These are phyloP conservation scores for Puntigrus tetrazona DNA, from an alignment of 2,113 vertebrate genomes.

Conservation along the genomic window DNA sequence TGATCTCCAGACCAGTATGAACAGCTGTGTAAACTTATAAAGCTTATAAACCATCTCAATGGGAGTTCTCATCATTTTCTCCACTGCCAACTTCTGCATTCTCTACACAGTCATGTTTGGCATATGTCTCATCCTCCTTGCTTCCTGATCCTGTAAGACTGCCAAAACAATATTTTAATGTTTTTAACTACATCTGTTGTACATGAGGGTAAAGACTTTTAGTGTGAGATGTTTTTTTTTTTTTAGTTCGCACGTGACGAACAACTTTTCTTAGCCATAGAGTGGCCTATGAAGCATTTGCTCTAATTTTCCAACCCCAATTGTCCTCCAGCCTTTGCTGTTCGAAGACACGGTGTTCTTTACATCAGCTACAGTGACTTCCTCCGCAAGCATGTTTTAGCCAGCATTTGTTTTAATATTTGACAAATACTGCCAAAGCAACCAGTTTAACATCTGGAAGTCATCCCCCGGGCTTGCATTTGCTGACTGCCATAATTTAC, in stretches of 20 bases:
- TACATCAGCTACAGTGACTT: constrained; percentile 57
- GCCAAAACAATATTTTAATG: constrained; percentile 1
- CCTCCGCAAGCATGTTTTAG: constrained; percentile 42
- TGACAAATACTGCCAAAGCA: constrained; percentile 67
- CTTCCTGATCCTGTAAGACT: constrained; percentile 47
- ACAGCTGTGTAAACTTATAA: constrained; percentile 68
- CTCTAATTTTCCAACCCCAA: constrained; percentile 13
- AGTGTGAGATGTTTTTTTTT: not conserved
- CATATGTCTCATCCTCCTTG: constrained; percentile 26
- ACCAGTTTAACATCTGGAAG: constrained; percentile 76
- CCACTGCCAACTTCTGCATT: constrained; percentile 34
- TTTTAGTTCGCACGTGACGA: not conserved
- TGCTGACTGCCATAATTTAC: constrained; percentile 70
- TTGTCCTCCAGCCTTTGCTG: constrained; percentile 24
- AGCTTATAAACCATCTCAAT: constrained; percentile 33
- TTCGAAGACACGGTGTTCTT: constrained; percentile 44
- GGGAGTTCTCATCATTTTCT: constrained; percentile 18
- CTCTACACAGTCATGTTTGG: constrained; percentile 37
- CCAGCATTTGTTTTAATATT: constrained; percentile 62
- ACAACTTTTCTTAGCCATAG: not conserved
- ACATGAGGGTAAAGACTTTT: not conserved
- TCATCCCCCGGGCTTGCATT: constrained; percentile 66
- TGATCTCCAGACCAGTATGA: constrained; percentile 59
- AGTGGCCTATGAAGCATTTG: not conserved
- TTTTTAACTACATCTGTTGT: not conserved